Evolutionary conservation across 2,888 invertebrate genomes (phyloP).

Genomic region (Petrolisthes cinctipes): DNA sequence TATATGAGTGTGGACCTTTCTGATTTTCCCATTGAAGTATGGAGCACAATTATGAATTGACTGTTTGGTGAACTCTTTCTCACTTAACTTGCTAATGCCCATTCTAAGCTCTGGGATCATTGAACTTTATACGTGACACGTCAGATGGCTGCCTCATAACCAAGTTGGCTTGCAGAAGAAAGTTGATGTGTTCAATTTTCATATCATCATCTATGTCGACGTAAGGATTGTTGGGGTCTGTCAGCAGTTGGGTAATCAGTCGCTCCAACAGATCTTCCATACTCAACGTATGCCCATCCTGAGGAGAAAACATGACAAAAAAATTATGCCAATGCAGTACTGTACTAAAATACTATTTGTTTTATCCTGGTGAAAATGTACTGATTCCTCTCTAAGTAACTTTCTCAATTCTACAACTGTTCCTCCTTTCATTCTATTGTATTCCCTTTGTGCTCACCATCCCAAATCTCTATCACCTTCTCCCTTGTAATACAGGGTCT

Average conservation of each 20-base stretch:
- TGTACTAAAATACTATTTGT: too few relatives aligned
- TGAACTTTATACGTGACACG: constrained; percentile 20
- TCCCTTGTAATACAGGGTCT: too few relatives aligned
- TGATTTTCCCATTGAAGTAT: background rate
- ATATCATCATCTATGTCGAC: constrained; percentile 26
- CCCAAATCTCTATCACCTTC: too few relatives aligned
- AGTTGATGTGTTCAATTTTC: constrained; percentile 2
- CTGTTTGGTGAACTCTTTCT: too few relatives aligned
- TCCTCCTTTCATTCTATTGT: too few relatives aligned
- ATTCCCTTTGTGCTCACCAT: too few relatives aligned
- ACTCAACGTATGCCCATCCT: too few relatives aligned
- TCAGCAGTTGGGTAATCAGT: constrained; percentile 22
- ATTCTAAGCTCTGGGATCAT: constrained; percentile 22
- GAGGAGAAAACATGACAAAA: too few relatives aligned
- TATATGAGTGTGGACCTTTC: background rate
- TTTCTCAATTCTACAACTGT: too few relatives aligned
- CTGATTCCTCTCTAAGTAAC: too few relatives aligned
- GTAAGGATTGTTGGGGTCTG: constrained; percentile 26
- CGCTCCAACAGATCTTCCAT: constrained; percentile 35
- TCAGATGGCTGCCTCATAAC: constrained; percentile 22
- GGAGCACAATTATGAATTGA: background rate
- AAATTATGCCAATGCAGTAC: too few relatives aligned
- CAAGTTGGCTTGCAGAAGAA: constrained; percentile 29
- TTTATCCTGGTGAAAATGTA: too few relatives aligned
- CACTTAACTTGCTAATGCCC: background rate